Conservation (phyloP, 2,888 invertebrate genomes). For the Melolontha melolontha region DNA sequence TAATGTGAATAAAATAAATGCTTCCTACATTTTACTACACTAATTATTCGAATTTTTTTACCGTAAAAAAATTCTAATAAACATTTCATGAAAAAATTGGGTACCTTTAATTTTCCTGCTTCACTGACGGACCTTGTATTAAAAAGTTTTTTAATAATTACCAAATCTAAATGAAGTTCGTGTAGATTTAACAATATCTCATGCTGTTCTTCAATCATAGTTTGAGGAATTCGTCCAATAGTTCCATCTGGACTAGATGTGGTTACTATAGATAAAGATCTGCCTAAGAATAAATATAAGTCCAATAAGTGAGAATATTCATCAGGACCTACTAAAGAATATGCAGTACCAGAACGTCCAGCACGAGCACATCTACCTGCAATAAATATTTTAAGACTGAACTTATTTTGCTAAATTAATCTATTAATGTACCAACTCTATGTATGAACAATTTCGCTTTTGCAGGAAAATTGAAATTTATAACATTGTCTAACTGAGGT, state of each 20-base stretch:
- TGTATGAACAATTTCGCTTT: constrained; percentile 98
- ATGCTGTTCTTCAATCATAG: constrained; percentile 85
- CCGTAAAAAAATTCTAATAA: too few relatives aligned
- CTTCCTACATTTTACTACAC: too few relatives aligned
- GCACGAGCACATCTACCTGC: constrained; percentile 93
- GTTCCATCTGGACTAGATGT: constrained; percentile 65
- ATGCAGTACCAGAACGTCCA: constrained; percentile 91
- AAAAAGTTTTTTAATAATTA: constrained; percentile 63
- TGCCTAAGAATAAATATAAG: constrained; percentile 92
- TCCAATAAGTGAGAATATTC: constrained; percentile 95
- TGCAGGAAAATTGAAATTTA: constrained; percentile 97
- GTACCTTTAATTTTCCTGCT: too few relatives aligned
- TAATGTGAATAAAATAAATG: too few relatives aligned
- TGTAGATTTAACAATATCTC: constrained; percentile 82
- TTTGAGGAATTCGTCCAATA: constrained; percentile 86
- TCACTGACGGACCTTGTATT: too few relatives aligned
- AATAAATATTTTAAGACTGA: constrained; percentile 19
- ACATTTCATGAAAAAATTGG: too few relatives aligned
- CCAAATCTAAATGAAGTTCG: constrained; percentile 80
- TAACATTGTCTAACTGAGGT: constrained; percentile 93
- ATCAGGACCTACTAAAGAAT: constrained; percentile 89
- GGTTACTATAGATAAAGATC: constrained; percentile 73
- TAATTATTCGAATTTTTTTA: too few relatives aligned
- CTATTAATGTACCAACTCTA: constrained; percentile 84
- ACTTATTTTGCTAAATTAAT: background rate